Evolutionary conservation across 2,888 invertebrate genomes (phyloP), one percentile per base, ranked within the genome.

Genomic region (Ephialtes manifestator): DNA sequence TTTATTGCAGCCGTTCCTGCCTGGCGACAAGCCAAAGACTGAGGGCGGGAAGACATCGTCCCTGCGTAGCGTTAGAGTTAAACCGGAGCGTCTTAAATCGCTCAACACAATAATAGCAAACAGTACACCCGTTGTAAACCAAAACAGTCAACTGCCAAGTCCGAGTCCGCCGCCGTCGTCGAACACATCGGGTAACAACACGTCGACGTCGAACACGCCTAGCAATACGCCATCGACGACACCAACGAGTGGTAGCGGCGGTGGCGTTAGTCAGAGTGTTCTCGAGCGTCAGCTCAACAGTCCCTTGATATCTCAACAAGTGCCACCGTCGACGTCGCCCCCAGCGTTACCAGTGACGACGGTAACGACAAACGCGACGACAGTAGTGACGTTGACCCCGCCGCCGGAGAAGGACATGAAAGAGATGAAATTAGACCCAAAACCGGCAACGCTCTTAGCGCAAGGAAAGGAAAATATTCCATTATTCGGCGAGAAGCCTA

Each of bases 51-150:
- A 95, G 89, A 94, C 94, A 0, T 95, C 95, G 15, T 95, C 95
- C 4, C 90, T 96, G 70, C 95, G 97, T 55, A 96, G 96, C 53
- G 96, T 97, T 43, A 94, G 97, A 10, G 96, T 97, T 0, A 97
- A 97, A 92, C 95, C 96, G 0, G 95, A 95, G 86, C 93, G 95
- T 20, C 92, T 94, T 31, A 94, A 94, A 86, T 94, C 94, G 3
- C 82, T 94, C 46, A 94, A 93, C 85, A 93, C 93, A 63, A 92
- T 93, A 83, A 93, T 93, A 86, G 92, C 93, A n/a, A 89, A 88
- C 71, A 91, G 89, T 24, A 86, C 89, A 67, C 87, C 92, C 43
- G 81, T 81, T 24, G 55, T 51, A 28, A 89, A 91, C 77, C 91
- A 91, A 89, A 83, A 89, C 78, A 89, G 68, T 81, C 91, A 91